phyloP scores from a whole-genome alignment of 1,140 invertebrate genomes.

The Drosophila novamexicana region DNA sequence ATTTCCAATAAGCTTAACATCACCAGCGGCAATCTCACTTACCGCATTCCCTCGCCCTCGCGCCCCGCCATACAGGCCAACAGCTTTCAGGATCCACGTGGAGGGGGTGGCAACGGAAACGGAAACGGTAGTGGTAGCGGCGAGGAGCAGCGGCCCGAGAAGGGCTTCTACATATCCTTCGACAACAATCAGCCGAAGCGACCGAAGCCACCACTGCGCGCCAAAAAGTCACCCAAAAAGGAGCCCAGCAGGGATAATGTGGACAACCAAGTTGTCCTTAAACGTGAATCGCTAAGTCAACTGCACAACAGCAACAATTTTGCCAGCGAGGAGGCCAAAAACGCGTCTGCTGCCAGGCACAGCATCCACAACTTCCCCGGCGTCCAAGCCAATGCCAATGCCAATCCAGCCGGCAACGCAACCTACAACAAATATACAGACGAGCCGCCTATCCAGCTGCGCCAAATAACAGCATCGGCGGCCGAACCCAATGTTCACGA shows the following conservation, averaged over 20 bases:
- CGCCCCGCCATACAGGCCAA: slow-evolving; percentile 89
- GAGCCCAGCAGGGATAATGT: slow-evolving; percentile 85
- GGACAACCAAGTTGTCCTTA: slow-evolving; percentile 71
- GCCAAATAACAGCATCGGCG: slow-evolving; percentile 53
- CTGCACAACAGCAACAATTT: slow-evolving; percentile 81
- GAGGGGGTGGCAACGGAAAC: neutral
- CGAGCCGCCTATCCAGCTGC: slow-evolving; percentile 74
- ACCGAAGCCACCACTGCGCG: slow-evolving; percentile 93
- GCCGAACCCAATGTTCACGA: slow-evolving; percentile 52
- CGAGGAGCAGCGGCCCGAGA: slow-evolving; percentile 87
- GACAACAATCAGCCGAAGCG: slow-evolving; percentile 94
- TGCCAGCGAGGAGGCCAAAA: slow-evolving; percentile 53
- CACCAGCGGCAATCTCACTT: slow-evolving; percentile 93
- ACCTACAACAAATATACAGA: slow-evolving; percentile 83
- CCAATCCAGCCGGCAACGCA: slow-evolving; percentile 62
- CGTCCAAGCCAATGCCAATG: slow-evolving; percentile 42
- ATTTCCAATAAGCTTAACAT: slow-evolving; percentile 88
- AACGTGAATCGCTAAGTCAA: slow-evolving; percentile 85
- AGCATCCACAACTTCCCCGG: slow-evolving; percentile 50
- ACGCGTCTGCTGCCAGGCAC: slow-evolving; percentile 30
- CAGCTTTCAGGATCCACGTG: slow-evolving; percentile 88
- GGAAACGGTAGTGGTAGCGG: slow-evolving; percentile 38
- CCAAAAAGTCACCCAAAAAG: slow-evolving; percentile 92
- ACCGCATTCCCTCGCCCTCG: slow-evolving; percentile 92
- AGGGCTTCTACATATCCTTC: slow-evolving; percentile 98